Conservation (phyloP, 2,797 vertebrate species). For the Podarcis lilfordi region DNA sequence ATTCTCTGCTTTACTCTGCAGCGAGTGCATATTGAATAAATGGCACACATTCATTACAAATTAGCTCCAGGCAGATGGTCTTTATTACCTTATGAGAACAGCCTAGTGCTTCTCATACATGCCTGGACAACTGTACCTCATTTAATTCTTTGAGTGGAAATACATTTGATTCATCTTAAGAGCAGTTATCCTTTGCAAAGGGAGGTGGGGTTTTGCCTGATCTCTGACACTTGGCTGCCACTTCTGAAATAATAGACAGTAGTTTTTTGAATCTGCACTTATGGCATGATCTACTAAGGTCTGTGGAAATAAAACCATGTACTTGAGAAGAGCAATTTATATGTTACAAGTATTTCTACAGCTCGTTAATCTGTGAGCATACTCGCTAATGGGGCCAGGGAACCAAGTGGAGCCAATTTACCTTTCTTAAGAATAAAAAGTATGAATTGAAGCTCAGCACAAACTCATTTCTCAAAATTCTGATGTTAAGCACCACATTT, state of each 20-base stretch:
- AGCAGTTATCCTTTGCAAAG: not conserved
- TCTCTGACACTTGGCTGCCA: not conserved
- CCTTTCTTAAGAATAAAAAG: not conserved
- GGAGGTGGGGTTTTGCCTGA: not conserved
- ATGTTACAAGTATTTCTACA: slow-evolving; percentile 14
- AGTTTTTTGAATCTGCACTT: slow-evolving; percentile 8
- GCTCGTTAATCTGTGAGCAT: slow-evolving; percentile 8
- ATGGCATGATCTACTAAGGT: not conserved
- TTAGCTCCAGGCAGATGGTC: slow-evolving; percentile 29
- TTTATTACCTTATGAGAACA: not conserved
- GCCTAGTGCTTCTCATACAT: slow-evolving; percentile 1
- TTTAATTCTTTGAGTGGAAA: slow-evolving; percentile 19
- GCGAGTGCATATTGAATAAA: slow-evolving; percentile 6
- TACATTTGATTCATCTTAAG: slow-evolving; percentile 11
- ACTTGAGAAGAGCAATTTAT: slow-evolving; percentile 5
- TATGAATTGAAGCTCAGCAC: not conserved
- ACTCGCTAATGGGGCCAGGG: not conserved
- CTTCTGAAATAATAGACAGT: slow-evolving; percentile 11
- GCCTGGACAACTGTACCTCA: slow-evolving; percentile 13
- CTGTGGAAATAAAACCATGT: slow-evolving; percentile 15
- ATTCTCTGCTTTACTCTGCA: not conserved
- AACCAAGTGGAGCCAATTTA: not conserved
- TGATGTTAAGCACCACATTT: not conserved
- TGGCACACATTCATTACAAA: slow-evolving; percentile 16
- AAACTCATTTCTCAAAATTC: not conserved